A percentile compares a stretch with the other conserved stretches of the same genome.
Conservation (phyloP, 2,797 vertebrate species). For the Rhinoraja longicauda region DNA sequence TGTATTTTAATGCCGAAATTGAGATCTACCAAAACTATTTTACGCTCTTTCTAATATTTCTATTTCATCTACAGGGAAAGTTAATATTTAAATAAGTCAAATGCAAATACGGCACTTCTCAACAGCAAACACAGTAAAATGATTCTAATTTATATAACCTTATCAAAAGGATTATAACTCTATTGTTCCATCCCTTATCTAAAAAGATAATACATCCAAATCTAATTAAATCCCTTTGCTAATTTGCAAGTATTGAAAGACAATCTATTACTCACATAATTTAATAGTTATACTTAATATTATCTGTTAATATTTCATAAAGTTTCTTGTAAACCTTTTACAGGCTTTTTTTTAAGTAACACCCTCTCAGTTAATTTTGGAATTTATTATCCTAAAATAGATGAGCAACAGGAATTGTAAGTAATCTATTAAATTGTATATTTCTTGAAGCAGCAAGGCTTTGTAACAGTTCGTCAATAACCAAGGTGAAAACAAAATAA, state of each 20-base stretch:
- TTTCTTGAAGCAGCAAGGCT: neutral
- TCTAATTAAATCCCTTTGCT: neutral
- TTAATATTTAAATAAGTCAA: neutral
- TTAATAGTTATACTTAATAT: neutral
- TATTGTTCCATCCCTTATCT: neutral
- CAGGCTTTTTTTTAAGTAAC: neutral
- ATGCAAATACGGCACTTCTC: neutral
- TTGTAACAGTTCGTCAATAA: neutral
- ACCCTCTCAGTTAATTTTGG: neutral
- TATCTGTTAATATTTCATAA: neutral
- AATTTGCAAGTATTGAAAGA: conserved; percentile 16
- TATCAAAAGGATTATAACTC: neutral
- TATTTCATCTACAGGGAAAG: neutral
- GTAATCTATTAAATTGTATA: neutral
- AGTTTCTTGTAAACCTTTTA: neutral
- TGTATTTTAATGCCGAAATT: neutral
- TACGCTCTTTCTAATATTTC: neutral
- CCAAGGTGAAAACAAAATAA: neutral
- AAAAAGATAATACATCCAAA: neutral
- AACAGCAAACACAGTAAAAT: neutral
- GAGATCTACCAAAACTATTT: neutral
- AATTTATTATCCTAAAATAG: neutral
- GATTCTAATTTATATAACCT: neutral
- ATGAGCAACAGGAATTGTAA: neutral
- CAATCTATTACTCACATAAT: neutral